Evolutionary conservation across 2,888 invertebrate species (phyloP).

Genomic region (Polyommatus icarus): DNA sequence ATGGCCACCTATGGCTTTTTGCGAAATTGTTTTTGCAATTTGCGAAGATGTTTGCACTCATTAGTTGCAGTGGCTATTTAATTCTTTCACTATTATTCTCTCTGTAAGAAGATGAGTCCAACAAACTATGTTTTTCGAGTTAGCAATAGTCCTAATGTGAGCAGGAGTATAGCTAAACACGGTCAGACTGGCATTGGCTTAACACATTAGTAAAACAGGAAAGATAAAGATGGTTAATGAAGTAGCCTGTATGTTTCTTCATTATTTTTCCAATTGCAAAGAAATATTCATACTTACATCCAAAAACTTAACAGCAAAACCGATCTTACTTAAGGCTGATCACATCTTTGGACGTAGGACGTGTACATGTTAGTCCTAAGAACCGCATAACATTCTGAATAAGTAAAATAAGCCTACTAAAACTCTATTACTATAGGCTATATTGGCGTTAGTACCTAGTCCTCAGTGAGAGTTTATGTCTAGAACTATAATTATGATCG

Average conservation of each 20-base stretch:
- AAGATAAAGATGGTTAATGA: too few species aligned
- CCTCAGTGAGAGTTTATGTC: neutral
- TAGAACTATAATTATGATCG: constrained; percentile 4
- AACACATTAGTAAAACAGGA: too few species aligned
- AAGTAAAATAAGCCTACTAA: neutral
- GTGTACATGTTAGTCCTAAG: neutral
- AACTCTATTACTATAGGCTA: neutral
- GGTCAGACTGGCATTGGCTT: too few species aligned
- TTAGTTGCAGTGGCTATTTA: neutral
- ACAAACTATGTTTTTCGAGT: neutral
- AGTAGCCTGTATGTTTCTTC: too few species aligned
- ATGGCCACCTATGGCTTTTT: neutral
- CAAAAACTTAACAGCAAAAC: neutral
- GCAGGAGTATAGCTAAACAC: too few species aligned
- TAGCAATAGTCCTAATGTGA: neutral
- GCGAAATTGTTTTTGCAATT: constrained; percentile 7
- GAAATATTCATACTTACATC: too few species aligned
- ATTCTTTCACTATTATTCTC: too few species aligned
- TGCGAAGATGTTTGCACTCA: neutral
- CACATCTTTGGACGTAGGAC: neutral
- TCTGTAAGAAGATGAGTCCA: too few species aligned
- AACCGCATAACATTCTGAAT: neutral
- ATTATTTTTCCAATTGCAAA: too few species aligned
- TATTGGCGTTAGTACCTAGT: neutral
- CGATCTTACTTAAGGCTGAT: neutral